Evolutionary conservation across 2,888 invertebrate species (phyloP), one percentile per base, ranked within the genome.

Genomic region (Amaurobius ferox): DNA sequence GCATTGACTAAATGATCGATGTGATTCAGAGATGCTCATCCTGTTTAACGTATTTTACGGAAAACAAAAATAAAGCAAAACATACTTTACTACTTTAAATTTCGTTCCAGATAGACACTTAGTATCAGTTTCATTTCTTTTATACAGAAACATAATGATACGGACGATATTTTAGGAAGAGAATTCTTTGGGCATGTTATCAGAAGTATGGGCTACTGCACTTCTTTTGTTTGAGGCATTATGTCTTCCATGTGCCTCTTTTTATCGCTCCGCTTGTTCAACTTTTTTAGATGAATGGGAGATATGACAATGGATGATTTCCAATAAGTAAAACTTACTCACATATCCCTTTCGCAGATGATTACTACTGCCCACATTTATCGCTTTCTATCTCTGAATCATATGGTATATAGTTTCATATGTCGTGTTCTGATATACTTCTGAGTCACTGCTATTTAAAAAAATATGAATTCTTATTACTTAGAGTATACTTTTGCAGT

Each of bases 321-420:
- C 55, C 23, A 55, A 55, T 23, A 55, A 55, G 55, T 5, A 55
- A 55, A 55, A 23, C 23, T 23, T 16, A 55, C 55, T 23, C 23
- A 55, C 55, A 55, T 55, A 19, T 55, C 55, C n/a, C n/a, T n/a
- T 55, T 55, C 55, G 23, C 55, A 55, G 55, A 55, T 23, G 55
- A 55, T 55, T 55, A 55, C 55, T 55, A 55, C 23, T 55, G 55
- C 55, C 44, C 23, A 55, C 55, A 55, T 55, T 6, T 55, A 55
- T 55, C 55, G 23, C 5, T 55, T 23, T 44, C n/a, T n/a, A n/a
- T n/a, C n/a, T n/a, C n/a, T n/a, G n/a, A n/a, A n/a, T n/a, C n/a
- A n/a, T n/a, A n/a, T n/a, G n/a, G n/a, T n/a, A n/a, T n/a, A n/a
- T n/a, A n/a, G n/a, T n/a, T n/a, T n/a, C n/a, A n/a, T n/a, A n/a